These are phyloP conservation scores for Drosophila pseudoobscura DNA, from an alignment of 1,140 invertebrate species.

Conservation along the genomic window DNA sequence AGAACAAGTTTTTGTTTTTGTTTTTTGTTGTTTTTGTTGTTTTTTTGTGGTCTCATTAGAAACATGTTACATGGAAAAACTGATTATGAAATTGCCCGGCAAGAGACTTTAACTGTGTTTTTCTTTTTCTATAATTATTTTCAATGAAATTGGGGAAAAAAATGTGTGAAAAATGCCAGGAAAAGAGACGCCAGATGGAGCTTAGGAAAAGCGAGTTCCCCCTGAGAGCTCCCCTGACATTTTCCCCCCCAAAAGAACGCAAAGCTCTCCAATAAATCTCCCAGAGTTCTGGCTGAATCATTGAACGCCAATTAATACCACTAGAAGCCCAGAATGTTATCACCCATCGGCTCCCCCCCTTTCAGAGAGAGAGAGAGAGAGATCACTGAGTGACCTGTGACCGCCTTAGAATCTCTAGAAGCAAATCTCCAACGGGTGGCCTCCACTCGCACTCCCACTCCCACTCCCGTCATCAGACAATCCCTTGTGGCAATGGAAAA, in stretches of 20 bases:
- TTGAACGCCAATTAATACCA: slow-evolving; percentile 30
- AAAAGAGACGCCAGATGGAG: neutral
- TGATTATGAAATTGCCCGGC: slow-evolving; percentile 66
- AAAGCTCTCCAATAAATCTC: neutral
- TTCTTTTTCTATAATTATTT: slow-evolving; percentile 56
- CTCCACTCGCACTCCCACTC: neutral
- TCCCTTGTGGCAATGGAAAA: neutral
- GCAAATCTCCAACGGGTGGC: slow-evolving; percentile 9
- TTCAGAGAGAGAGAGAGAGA: too few relatives aligned
- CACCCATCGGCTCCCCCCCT: slow-evolving; percentile 1
- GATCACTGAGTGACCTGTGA: neutral
- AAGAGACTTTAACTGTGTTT: slow-evolving; percentile 57
- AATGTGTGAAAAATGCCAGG: slow-evolving; percentile 15
- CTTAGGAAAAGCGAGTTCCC: neutral
- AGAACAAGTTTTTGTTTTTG: slow-evolving; percentile 60
- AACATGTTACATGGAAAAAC: slow-evolving; percentile 74
- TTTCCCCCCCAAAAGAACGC: neutral
- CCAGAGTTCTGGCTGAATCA: neutral
- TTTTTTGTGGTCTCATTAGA: slow-evolving; percentile 66
- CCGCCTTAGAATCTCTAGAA: neutral
- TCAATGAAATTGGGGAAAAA: slow-evolving; percentile 50
- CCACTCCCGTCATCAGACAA: neutral
- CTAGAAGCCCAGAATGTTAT: slow-evolving; percentile 2
- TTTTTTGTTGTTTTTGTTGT: slow-evolving; percentile 6
- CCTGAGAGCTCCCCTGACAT: too few relatives aligned